These are phyloP conservation scores for Paracyclopina nana DNA, from an alignment of 1,140 invertebrate species.

Conservation along the genomic window DNA sequence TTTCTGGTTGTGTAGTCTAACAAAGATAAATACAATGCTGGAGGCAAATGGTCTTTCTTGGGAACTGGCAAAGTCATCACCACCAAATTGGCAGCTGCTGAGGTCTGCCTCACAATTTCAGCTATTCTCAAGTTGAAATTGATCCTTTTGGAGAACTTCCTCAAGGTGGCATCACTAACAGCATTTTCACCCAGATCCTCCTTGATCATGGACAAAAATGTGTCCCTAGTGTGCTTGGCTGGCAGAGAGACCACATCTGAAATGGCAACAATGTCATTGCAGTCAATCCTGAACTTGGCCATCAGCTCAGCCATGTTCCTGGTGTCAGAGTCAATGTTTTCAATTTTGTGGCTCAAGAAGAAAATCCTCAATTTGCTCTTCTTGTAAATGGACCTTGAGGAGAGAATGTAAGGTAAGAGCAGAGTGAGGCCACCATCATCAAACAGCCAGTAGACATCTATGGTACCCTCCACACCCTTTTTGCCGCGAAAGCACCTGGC, in stretches of 20 bases:
- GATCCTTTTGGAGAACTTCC: slow-evolving; percentile 26
- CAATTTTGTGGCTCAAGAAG: slow-evolving; percentile 57
- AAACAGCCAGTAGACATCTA: slow-evolving; percentile 45
- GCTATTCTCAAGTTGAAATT: slow-evolving; percentile 19
- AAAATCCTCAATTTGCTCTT: slow-evolving; percentile 73
- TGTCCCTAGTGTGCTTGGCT: slow-evolving; percentile 39
- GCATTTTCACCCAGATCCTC: too few species aligned
- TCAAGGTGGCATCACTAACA: too few species aligned
- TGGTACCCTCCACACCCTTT: slow-evolving; percentile 30
- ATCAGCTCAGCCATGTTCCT: slow-evolving; percentile 73
- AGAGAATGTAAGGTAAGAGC: slow-evolving; percentile 76
- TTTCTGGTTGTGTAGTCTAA: slow-evolving; percentile 66
- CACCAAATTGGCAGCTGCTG: slow-evolving; percentile 4
- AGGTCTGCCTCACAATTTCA: slow-evolving; percentile 5
- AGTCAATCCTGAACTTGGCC: slow-evolving; percentile 79
- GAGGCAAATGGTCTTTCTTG: slow-evolving; percentile 62
- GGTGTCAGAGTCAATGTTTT: background rate
- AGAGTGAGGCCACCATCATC: slow-evolving; percentile 55
- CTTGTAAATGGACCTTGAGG: slow-evolving; percentile 57
- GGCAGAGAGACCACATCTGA: slow-evolving; percentile 56
- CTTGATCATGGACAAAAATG: slow-evolving; percentile 51
- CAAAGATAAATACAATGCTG: slow-evolving; percentile 85
- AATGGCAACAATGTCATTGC: slow-evolving; percentile 69
- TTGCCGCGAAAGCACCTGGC: slow-evolving; percentile 22
- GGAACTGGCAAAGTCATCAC: slow-evolving; percentile 66